Conservation (phyloP, 23 tunicate species). For the Halocynthia aurantium region DNA sequence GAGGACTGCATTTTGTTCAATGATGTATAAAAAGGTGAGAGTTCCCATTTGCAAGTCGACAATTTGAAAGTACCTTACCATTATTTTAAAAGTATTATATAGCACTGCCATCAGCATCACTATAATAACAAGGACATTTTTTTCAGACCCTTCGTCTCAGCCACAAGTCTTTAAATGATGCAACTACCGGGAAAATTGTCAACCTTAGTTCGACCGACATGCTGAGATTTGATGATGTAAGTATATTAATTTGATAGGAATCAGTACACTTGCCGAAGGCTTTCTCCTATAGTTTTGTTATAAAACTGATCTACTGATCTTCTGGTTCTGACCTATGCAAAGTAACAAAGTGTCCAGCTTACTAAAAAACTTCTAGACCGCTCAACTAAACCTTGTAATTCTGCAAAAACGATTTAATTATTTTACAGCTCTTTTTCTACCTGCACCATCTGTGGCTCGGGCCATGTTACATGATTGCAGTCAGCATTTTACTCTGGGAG, state of each 20-base stretch:
- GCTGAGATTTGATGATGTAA: conserved; percentile 53
- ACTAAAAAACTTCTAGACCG: too few species aligned
- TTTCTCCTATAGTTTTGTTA: too few species aligned
- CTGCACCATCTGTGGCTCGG: conserved; percentile 60
- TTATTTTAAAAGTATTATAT: background rate
- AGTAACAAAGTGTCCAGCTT: too few species aligned
- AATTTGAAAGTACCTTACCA: background rate
- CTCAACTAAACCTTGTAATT: too few species aligned
- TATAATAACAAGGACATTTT: background rate
- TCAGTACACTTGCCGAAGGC: too few species aligned
- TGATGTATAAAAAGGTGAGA: conserved; percentile 91
- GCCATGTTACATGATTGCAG: conserved; percentile 38
- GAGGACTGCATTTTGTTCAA: conserved; percentile 41
- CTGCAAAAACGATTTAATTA: too few species aligned
- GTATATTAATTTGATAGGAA: background rate
- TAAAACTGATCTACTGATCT: too few species aligned
- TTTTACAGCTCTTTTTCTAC: conserved; percentile 15
- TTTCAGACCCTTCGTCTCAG: conserved; percentile 68
- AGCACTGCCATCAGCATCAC: background rate
- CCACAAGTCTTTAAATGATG: conserved; percentile 34
- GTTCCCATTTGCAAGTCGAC: background rate
- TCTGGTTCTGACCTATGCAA: too few species aligned
- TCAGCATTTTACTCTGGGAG: conserved; percentile 31
- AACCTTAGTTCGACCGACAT: conserved; percentile 90
- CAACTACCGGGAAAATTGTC: conserved; percentile 77